A percentile compares a stretch with the other conserved stretches of the same genome.
Evolutionary conservation across 2,797 vertebrate genomes (phyloP).

Genomic region (Pipistrellus kuhlii): DNA sequence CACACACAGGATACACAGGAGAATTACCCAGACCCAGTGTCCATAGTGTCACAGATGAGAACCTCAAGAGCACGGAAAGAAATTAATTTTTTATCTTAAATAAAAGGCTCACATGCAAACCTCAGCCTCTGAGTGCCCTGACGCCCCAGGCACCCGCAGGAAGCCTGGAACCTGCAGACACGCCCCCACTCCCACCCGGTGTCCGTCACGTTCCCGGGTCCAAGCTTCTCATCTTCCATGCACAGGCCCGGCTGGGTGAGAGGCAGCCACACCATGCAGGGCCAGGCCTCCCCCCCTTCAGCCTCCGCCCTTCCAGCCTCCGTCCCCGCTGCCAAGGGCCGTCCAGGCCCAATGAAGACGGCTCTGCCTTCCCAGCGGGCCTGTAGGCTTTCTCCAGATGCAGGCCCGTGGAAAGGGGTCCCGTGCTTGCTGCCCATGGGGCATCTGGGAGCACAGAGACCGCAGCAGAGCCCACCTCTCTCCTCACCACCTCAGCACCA

Average conservation of each 20-base stretch:
- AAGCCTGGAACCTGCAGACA: neutral
- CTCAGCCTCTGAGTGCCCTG: neutral
- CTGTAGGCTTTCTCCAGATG: fast-evolving
- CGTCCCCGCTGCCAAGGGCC: fast-evolving
- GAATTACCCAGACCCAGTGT: neutral
- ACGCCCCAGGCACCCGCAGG: too few relatives aligned
- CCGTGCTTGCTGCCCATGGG: neutral
- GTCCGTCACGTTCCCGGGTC: neutral
- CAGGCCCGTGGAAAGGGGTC: neutral
- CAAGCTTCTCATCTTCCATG: neutral
- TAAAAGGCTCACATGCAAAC: neutral
- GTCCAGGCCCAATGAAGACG: neutral
- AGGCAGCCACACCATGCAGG: fast-evolving
- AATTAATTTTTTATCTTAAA: neutral
- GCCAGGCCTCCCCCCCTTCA: too few relatives aligned
- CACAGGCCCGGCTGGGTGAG: neutral
- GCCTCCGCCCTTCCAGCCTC: neutral
- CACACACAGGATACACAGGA: neutral
- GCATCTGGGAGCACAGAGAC: neutral
- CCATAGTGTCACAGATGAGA: neutral
- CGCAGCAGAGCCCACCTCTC: fast-evolving
- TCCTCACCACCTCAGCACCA: neutral
- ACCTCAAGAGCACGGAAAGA: neutral
- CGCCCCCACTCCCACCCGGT: too few relatives aligned
- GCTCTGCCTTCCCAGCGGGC: fast-evolving